These are phyloP conservation scores for Calosoma granatense DNA, from an alignment of 1,140 invertebrate species.

Conservation along the genomic window DNA sequence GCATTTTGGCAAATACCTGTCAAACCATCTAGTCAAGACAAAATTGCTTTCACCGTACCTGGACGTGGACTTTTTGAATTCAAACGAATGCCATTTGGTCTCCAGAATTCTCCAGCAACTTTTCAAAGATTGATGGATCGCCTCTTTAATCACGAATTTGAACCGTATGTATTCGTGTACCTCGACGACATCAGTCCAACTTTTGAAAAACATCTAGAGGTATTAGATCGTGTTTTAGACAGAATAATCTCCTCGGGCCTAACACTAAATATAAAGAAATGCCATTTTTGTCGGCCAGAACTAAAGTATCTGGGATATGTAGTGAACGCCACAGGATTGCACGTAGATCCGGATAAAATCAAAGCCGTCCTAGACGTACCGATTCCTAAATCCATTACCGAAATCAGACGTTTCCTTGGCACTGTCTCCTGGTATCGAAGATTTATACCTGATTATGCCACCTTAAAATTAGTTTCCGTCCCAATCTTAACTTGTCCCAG, in stretches of 20 bases:
- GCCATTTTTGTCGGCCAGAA: conserved; percentile 22
- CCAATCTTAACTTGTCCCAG: conserved; percentile 17
- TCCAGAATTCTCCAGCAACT: conserved; percentile 30
- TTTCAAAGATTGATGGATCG: conserved; percentile 24
- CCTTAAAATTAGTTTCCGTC: too few species aligned
- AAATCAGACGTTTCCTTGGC: too few species aligned
- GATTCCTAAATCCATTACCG: too few species aligned
- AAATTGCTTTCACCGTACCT: conserved; percentile 20
- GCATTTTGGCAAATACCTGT: too few species aligned
- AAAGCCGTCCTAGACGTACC: too few species aligned
- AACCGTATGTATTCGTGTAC: conserved; percentile 15
- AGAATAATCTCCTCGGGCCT: not conserved
- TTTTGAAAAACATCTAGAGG: conserved; percentile 21
- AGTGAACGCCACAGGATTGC: conserved; percentile 27
- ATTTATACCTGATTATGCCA: too few species aligned
- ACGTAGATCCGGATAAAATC: conserved; percentile 29
- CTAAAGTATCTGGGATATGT: conserved; percentile 30
- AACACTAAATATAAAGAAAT: conserved; percentile 12
- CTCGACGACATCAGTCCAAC: conserved; percentile 25
- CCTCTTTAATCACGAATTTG: conserved; percentile 26
- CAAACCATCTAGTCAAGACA: too few species aligned
- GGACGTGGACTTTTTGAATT: conserved; percentile 33
- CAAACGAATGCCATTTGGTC: conserved; percentile 34
- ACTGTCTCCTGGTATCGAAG: too few species aligned
- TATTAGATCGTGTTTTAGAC: conserved; percentile 8